Evolutionary conservation across 2,113 vertebrate species (phyloP).

Genomic region (Leucoraja erinaceus): DNA sequence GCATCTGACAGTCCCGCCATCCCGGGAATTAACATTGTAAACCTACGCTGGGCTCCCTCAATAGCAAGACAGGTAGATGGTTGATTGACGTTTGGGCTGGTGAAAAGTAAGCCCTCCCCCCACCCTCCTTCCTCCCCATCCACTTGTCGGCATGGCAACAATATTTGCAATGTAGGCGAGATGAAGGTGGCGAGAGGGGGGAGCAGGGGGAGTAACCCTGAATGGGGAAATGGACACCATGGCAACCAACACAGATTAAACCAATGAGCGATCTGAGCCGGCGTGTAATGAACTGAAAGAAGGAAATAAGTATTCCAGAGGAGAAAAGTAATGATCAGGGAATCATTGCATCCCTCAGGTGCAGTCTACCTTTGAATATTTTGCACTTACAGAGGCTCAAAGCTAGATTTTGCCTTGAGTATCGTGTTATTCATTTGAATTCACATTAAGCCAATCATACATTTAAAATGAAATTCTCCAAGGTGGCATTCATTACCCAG

Average conservation of each 20-base stretch:
- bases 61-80: too few relatives aligned
- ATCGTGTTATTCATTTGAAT: background rate
- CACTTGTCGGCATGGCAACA: background rate
- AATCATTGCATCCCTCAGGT: background rate
- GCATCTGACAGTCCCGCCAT: too few relatives aligned
- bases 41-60: too few relatives aligned
- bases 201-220: background rate
- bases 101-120: background rate
- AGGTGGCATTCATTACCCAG: background rate
- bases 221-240: background rate
- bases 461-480: background rate
- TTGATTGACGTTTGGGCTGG: background rate
- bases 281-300: background rate
- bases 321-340: background rate
- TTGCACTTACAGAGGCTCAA: background rate
- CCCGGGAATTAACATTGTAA: too few relatives aligned
- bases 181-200: background rate
- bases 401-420: background rate
- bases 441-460: background rate
- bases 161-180: background rate
- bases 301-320: too few relatives aligned
- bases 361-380: background rate
- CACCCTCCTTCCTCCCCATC: background rate
- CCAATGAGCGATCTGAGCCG: background rate
- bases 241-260: background rate